Conservation (phyloP, 2,113 vertebrate species). For the Carassius gibelio region DNA sequence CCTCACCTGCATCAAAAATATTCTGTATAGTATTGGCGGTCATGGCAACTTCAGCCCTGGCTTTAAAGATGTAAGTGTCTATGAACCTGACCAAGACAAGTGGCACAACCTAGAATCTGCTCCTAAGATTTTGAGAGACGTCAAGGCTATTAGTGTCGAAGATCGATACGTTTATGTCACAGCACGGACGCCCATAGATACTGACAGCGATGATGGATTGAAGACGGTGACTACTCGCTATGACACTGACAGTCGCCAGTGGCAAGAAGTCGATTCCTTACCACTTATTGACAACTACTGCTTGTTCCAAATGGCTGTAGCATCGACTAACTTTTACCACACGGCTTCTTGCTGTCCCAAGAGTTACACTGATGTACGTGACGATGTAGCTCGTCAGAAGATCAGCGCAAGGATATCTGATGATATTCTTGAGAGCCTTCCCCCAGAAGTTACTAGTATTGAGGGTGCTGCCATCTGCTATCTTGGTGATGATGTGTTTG, state of each 20-base stretch:
- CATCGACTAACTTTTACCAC: constrained; percentile 95
- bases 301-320: constrained; percentile 94
- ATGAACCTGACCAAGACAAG: constrained; percentile 93
- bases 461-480: constrained; percentile 96
- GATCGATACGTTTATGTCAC: constrained; percentile 93
- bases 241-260: constrained; percentile 91
- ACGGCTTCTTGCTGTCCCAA: constrained; percentile 96
- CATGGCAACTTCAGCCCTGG: constrained; percentile 97
- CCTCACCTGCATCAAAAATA: constrained; percentile 90
- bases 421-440: constrained; percentile 95
- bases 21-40: constrained; percentile 94
- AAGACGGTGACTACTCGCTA: constrained; percentile 91
- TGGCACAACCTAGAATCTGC: constrained; percentile 96
- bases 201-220: constrained; percentile 90
- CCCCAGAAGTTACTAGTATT: constrained; percentile 93
- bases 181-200: constrained; percentile 92
- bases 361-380: constrained; percentile 83
- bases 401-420: constrained; percentile 83
- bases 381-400: constrained; percentile 86
- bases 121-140: constrained; percentile 96
- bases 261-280: constrained; percentile 94
- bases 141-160: constrained; percentile 92
- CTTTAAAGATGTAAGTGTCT: constrained; percentile 95
- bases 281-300: constrained; percentile 97
- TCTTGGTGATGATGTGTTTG: constrained; percentile 93